Conservation (phyloP, 2,113 vertebrate species). For the Cyphomyrus discorhynchus region DNA sequence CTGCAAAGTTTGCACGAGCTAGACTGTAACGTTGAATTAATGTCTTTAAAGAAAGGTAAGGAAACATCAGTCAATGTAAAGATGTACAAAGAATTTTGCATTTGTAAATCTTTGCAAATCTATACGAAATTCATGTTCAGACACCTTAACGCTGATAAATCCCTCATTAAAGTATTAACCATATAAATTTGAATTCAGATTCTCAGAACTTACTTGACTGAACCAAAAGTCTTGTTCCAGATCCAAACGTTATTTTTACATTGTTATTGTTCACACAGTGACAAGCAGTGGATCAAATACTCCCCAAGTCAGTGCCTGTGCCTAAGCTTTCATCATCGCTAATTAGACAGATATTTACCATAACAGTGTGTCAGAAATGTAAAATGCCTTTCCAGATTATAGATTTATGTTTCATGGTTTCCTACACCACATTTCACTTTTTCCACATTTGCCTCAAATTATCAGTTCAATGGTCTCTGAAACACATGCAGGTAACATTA, state of each 20-base stretch:
- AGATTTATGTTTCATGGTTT: constrained; percentile 4
- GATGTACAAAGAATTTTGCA: not conserved
- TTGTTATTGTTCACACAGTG: constrained; percentile 29
- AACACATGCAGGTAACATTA: not conserved
- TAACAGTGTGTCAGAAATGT: not conserved
- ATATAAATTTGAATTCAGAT: not conserved
- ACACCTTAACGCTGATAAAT: not conserved
- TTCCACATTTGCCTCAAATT: constrained; percentile 2
- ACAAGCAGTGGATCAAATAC: constrained; percentile 14
- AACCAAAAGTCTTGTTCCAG: constrained; percentile 24
- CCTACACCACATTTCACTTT: not conserved
- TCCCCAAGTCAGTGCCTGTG: not conserved
- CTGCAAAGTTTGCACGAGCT: not conserved
- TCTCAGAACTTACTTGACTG: constrained; percentile 31
- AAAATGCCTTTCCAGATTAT: not conserved
- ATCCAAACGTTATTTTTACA: constrained; percentile 23
- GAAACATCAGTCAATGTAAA: not conserved
- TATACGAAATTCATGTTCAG: not conserved
- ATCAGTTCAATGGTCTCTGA: not conserved
- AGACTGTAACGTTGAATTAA: not conserved
- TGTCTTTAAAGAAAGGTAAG: not conserved
- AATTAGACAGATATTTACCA: not conserved
- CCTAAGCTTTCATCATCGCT: not conserved
- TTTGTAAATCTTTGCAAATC: not conserved
- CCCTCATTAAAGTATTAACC: not conserved